Evolutionary conservation across 1,140 invertebrate genomes (phyloP), one percentile per base, ranked within the genome.

Genomic region (Rhopalosiphum padi): DNA sequence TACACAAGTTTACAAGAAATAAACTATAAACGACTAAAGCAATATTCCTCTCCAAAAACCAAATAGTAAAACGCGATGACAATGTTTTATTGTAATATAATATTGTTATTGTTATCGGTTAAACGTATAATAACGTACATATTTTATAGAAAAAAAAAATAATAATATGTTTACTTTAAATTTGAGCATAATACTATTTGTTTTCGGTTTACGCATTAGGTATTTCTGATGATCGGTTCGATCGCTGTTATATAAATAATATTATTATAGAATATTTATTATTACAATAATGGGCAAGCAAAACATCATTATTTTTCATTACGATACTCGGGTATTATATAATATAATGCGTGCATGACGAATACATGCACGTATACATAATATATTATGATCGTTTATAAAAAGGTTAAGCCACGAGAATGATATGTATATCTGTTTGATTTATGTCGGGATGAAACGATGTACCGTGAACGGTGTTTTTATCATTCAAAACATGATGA

Each of bases 341-440:
- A 25, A 55, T 11, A 25, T 25, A 60, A 77, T n/a, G 30, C 15
- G 30, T 4, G 15, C 60, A 68, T 68, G 60, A 68, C 30, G 60
- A 77, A n/a, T n/a, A 18, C n/a, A n/a, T n/a, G 6, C n/a, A 77
- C 60, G n/a, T 77, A 77, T n/a, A 37, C 37, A 68, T 30, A 77
- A 77, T n/a, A 77, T 77, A 77, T 77, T 77, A 77, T 77, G 60
- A n/a, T 77, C 30, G n/a, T 77, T 77, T 77, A 77, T 77, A n/a
- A 77, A 77, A 15, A 77, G 60, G 30, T 77, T 77, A 77, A 77
- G 60, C n/a, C 30, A 77, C 60, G n/a, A n/a, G 60, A 77, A n/a
- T 77, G 60, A n/a, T 77, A 53, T 51, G 22, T 53, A 77, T 35
- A 77, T 77, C 30, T n/a, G 60, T 77, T n/a, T 77, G 60, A 77